These are phyloP conservation scores for Palythoa grandiflora DNA, from an alignment of 92 coral and sea anemone genomes.

Conservation along the genomic window DNA sequence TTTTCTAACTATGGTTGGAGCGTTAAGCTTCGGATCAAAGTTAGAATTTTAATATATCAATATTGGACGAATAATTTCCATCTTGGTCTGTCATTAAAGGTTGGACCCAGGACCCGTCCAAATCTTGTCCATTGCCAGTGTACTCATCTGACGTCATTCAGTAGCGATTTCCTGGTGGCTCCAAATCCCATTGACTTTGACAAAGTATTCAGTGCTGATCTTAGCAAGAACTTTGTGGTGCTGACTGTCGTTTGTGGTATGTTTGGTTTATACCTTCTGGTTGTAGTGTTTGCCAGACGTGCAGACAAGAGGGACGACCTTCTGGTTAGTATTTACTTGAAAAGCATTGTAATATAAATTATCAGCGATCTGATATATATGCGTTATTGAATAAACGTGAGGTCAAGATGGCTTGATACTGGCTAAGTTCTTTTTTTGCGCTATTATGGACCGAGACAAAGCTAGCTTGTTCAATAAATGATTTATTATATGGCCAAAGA, in stretches of 20 bases:
- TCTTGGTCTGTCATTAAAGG: slow-evolving; percentile 49
- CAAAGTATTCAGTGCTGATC: slow-evolving; percentile 89
- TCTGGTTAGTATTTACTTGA: slow-evolving; percentile 59
- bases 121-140: slow-evolving; percentile 79
- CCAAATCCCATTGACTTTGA: slow-evolving; percentile 98
- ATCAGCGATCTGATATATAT: too few species aligned
- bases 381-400: too few species aligned
- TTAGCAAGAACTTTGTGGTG: slow-evolving; percentile 87
- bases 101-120: slow-evolving; percentile 75
- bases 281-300: slow-evolving; percentile 80
- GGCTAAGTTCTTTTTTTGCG: too few species aligned
- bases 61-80: not conserved
- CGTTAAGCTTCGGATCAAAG: too few species aligned
- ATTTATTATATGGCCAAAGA: too few species aligned
- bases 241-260: slow-evolving; percentile 78
- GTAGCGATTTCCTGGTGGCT: slow-evolving; percentile 93
- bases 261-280: slow-evolving; percentile 83
- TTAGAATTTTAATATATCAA: too few species aligned
- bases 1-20: too few species aligned
- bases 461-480: too few species aligned
- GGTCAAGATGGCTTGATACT: too few species aligned
- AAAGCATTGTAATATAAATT: not conserved
- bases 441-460: too few species aligned
- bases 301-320: slow-evolving; percentile 81
- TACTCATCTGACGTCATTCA: slow-evolving; percentile 92